A percentile compares a stretch with the other conserved stretches of the same genome.
These are phyloP conservation scores for Botia kubotai DNA, from an alignment of 2,797 vertebrate genomes.

Conservation along the genomic window DNA sequence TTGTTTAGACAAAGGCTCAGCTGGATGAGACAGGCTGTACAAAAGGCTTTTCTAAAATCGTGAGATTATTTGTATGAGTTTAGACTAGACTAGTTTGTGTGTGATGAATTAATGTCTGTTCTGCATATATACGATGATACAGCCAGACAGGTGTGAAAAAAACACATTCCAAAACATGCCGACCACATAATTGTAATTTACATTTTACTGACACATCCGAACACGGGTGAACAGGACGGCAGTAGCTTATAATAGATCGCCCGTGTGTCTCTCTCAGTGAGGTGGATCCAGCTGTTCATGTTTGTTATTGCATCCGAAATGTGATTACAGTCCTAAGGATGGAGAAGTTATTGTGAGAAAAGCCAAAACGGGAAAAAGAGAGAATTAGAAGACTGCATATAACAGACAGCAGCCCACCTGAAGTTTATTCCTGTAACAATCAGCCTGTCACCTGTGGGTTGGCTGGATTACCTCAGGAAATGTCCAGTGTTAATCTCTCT, in stretches of 20 bases:
- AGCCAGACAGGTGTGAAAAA: slow-evolving; percentile 12
- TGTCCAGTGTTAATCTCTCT: neutral
- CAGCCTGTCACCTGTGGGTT: neutral
- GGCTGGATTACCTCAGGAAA: neutral
- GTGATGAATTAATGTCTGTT: slow-evolving; percentile 14
- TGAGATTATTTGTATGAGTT: slow-evolving; percentile 16
- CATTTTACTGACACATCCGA: neutral
- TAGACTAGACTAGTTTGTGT: slow-evolving; percentile 7
- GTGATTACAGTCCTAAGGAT: neutral
- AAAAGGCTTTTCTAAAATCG: slow-evolving; percentile 6
- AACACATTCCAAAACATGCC: slow-evolving; percentile 12
- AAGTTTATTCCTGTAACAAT: neutral
- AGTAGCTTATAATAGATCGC: neutral
- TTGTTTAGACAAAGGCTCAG: neutral
- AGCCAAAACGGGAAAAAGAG: neutral
- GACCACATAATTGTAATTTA: slow-evolving; percentile 9
- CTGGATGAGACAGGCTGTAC: neutral
- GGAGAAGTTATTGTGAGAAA: neutral
- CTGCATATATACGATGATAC: neutral
- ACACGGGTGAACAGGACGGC: neutral
- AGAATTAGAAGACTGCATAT: neutral
- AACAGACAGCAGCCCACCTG: neutral
- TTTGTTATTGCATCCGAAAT: slow-evolving; percentile 19
- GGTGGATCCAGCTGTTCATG: neutral
- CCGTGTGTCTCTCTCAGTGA: slow-evolving; percentile 12